phyloP scores from a whole-genome alignment of 1,140 invertebrate species.

The Cardiocondyla obscurior region DNA sequence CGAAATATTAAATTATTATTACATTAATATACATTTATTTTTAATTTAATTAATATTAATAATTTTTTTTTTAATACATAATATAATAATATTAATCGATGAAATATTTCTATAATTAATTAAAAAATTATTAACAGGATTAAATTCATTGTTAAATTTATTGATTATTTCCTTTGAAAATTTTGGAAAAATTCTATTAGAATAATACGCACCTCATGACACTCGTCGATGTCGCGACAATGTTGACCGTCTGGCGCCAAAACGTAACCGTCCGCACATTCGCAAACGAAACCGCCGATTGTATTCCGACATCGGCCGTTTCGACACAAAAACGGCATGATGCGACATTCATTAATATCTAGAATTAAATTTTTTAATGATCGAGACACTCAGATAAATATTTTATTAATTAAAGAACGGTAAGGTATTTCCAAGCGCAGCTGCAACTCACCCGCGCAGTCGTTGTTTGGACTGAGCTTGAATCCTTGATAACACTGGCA shows the following conservation, averaged over 20 bases:
- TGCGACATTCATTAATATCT: constrained; percentile 94
- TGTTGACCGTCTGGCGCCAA: constrained; percentile 87
- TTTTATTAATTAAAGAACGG: background rate
- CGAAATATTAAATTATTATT: constrained; percentile 60
- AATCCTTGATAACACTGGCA: constrained; percentile 93
- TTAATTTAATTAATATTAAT: background rate
- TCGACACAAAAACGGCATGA: constrained; percentile 91
- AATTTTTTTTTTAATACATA: no score
- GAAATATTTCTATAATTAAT: no score
- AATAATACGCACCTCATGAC: constrained; percentile 84
- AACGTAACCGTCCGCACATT: constrained; percentile 92
- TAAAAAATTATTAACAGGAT: no score
- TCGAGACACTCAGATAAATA: background rate
- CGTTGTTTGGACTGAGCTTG: constrained; percentile 92
- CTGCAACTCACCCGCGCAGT: constrained; percentile 84
- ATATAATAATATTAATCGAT: no score
- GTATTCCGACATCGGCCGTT: constrained; percentile 93
- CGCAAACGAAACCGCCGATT: constrained; percentile 92
- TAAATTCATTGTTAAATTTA: no score
- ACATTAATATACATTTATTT: no score
- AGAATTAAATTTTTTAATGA: constrained; percentile 60
- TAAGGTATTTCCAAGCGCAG: background rate
- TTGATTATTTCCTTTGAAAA: background rate
- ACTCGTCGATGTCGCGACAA: constrained; percentile 89
- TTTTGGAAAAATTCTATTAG: background rate